Conservation (phyloP, 1,140 invertebrate genomes). For the Drosophila bocki region DNA sequence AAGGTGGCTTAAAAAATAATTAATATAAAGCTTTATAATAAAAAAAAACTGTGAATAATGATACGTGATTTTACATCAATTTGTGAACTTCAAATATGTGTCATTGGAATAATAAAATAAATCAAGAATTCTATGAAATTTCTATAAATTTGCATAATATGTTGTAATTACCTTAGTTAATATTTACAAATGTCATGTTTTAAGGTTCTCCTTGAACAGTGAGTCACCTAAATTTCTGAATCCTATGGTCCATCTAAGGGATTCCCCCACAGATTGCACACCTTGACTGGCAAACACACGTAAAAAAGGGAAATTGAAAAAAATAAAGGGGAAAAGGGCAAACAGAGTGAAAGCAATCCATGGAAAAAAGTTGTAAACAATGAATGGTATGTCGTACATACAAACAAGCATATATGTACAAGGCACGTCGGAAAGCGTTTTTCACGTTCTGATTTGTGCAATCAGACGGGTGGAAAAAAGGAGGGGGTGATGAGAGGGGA, state of each 20-base stretch:
- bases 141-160: no score
- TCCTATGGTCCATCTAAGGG: not conserved
- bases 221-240: not conserved
- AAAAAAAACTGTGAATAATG: not conserved
- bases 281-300: constrained; percentile 1
- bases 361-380: constrained; percentile 25
- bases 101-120: not conserved
- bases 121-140: not conserved
- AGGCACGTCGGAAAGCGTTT: constrained; percentile 41
- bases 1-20: not conserved
- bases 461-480: not conserved
- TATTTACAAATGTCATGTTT: not conserved
- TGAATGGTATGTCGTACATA: not conserved
- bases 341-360: constrained; percentile 14
- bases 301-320: not conserved
- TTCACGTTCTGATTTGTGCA: constrained; percentile 48
- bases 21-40: not conserved
- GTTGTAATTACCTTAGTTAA: not conserved
- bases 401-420: not conserved
- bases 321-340: not conserved
- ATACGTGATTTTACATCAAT: not conserved
- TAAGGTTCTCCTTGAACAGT: not conserved
- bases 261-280: constrained; percentile 7
- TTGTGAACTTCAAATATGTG: not conserved
- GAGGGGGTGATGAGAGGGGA: not conserved